A percentile compares a stretch with the other conserved stretches of the same genome.
phyloP scores from a whole-genome alignment of 2,888 invertebrate genomes.

The Silvanus unidentatus region DNA sequence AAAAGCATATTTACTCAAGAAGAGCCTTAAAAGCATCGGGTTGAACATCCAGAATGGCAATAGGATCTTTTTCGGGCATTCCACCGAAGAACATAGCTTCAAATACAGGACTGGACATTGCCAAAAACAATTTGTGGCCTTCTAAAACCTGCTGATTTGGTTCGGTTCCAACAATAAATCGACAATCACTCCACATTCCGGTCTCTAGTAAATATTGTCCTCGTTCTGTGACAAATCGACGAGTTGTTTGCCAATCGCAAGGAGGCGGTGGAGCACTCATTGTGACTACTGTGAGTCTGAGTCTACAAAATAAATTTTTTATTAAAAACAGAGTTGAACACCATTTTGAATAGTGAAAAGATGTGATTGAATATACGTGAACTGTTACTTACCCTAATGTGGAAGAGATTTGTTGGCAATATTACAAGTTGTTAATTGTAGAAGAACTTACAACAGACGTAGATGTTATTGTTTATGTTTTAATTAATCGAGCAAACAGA shows the following conservation, averaged over 20 bases:
- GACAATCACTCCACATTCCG: slow-evolving; percentile 78
- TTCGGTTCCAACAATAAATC: slow-evolving; percentile 73
- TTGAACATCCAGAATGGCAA: slow-evolving; percentile 76
- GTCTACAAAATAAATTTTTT: too few relatives aligned
- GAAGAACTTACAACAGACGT: too few relatives aligned
- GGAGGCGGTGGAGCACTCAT: slow-evolving; percentile 50
- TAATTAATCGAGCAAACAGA: too few relatives aligned
- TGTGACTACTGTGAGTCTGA: too few relatives aligned
- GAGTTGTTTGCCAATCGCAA: slow-evolving; percentile 72
- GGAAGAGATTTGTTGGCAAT: too few relatives aligned
- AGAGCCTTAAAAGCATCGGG: slow-evolving; percentile 80
- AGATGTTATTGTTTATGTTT: too few relatives aligned
- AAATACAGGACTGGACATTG: slow-evolving; percentile 84
- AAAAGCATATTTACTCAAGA: slow-evolving; percentile 55
- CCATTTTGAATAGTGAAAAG: too few relatives aligned
- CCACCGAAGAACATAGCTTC: slow-evolving; percentile 85
- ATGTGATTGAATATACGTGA: too few relatives aligned
- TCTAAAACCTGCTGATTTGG: slow-evolving; percentile 67
- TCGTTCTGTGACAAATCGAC: slow-evolving; percentile 65
- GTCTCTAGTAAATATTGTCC: slow-evolving; percentile 70
- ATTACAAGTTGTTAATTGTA: too few relatives aligned
- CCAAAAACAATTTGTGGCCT: slow-evolving; percentile 74
- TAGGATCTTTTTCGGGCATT: slow-evolving; percentile 71
- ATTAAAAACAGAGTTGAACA: too few relatives aligned
- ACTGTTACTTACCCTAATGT: too few relatives aligned